Base-by-base conservation (phyloP, 2,888 invertebrate genomes). In the Oscheius sp. region DNA sequence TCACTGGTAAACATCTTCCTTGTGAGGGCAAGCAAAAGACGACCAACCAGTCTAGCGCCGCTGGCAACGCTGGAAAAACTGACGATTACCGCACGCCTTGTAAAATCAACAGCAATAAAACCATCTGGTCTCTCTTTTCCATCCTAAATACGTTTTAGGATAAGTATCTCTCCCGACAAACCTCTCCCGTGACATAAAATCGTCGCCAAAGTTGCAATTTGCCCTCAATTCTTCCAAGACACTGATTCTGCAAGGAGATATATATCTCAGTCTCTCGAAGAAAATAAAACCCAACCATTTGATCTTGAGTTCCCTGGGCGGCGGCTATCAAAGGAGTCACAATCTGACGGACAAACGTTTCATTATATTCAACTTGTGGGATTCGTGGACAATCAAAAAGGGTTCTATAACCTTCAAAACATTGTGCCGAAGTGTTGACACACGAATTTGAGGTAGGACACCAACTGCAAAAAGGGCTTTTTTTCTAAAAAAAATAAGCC, bases 41-140 rank as follows among this genome's bases (percentile, higher is more conserved):
- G n/a, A 52, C 52, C 34, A 64, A 65, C 65, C 53, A 65, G 65
- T 52, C 53, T 65, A 34, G 52, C 50, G 39, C 65, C 65, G 39
- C 53, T 34, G 42, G 65, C 65, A 29, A 65, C 65, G 25, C 65
- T 65, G 12, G 65, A 65, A 46, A 65, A 65, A 65, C 65, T 65
- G 45, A 50, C 53, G 20, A 65, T 65, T 17, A 65, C 27, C 15
- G 52, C 52, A n/a, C 42, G 52, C 27, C 46, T 65, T 37, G 52
- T 39, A 37, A 53, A 65, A 45, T 65, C 65, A 37, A 65, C 65
- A 39, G 65, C 65, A 53, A 65, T 20, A 25, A 65, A 65, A 25
- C 52, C 65, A 33, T 65, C 65, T 15, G 53, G 27, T 1, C 65
- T 52, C 12, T 65, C 65, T 53, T 23, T 17, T 10, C 46, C 39